Evolutionary conservation across 2,113 vertebrate genomes (phyloP), one percentile per base, ranked within the genome.

Genomic region (Osmerus eperlanus): DNA sequence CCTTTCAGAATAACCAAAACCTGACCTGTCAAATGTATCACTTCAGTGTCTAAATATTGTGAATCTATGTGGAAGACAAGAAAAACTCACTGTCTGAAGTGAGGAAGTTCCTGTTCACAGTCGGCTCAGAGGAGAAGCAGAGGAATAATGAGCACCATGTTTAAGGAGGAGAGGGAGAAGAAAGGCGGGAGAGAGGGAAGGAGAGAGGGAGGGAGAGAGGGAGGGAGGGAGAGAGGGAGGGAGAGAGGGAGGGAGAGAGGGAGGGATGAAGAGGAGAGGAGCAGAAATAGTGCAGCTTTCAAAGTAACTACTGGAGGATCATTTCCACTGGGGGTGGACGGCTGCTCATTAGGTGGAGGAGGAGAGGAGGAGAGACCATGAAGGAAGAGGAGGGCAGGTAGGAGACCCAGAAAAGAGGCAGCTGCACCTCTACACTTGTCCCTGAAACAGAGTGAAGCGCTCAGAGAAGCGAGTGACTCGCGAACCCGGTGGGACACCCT

Each of bases 251-350:
- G 75, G 78, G 14, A 51, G 75, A 83, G 75, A 77, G 75, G 78
- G 73, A 64, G 51, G 81, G 84, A 89, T 85, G 86, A 87, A 89
- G 86, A 78, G 80, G 75, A 89, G 86, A 78, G 80, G 75, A 89
- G 74, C 84, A 78, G 82, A 84, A 89, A 84, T 84, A 87, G 82
- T 86, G 75, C 76, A 77, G 81, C 82, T 86, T 89, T 87, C 81
- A 87, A 87, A 71, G 81, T 77, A 83, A 83, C 73, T 47, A 12
- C 41, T 11, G 41, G 59, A 52, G 74, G 81, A 74, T 86, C 76
- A 47, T 9, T 11, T 88, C 81, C 85, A 74, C 77, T 81, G 84
- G 86, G 86, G 86, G 84, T 74, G 69, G 25, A 77, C 72, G 71
- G 79, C 71, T 79, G 79, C 85, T 90, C 85, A 86, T 88, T 90